Evolutionary conservation across 2,888 invertebrate species (phyloP).

Genomic region (Scaptomyza parva): DNA sequence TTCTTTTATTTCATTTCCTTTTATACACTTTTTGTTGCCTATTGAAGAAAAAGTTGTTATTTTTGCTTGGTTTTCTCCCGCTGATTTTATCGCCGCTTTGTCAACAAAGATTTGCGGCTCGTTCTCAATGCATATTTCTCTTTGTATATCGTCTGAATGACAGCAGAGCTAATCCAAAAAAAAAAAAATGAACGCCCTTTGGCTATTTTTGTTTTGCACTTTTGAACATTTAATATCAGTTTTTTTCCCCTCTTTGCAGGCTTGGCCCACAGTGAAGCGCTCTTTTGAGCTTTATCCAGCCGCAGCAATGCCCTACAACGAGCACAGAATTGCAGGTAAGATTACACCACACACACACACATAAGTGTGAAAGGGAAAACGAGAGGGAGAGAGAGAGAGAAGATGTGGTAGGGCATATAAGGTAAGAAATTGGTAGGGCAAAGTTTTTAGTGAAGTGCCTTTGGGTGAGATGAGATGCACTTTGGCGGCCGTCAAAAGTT

Average conservation of each 20-base stretch:
- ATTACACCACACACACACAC: slow-evolving; percentile 17
- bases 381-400: neutral
- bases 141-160: slow-evolving; percentile 14
- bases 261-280: slow-evolving; percentile 84
- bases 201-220: slow-evolving; percentile 31
- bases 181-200: slow-evolving; percentile 6
- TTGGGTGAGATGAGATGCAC: slow-evolving; percentile 56
- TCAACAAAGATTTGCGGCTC: slow-evolving; percentile 37
- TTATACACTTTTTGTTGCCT: slow-evolving; percentile 16
- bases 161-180: slow-evolving; percentile 23
- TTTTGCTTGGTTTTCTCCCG: slow-evolving; percentile 53
- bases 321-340: slow-evolving; percentile 84
- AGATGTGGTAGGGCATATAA: slow-evolving; percentile 3
- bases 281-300: slow-evolving; percentile 81
- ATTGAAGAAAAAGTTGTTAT: slow-evolving; percentile 50
- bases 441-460: slow-evolving; percentile 65
- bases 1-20: neutral
- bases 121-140: slow-evolving; percentile 33
- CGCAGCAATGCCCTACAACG: slow-evolving; percentile 71
- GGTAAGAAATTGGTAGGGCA: slow-evolving; percentile 40
- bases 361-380: neutral
- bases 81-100: slow-evolving; percentile 69
- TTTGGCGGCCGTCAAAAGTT: slow-evolving; percentile 60
- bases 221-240: slow-evolving; percentile 19
- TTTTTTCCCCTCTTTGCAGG: slow-evolving; percentile 75